Evolutionary conservation across 2,888 invertebrate species (phyloP).

Genomic region (Copidosoma aretas): DNA sequence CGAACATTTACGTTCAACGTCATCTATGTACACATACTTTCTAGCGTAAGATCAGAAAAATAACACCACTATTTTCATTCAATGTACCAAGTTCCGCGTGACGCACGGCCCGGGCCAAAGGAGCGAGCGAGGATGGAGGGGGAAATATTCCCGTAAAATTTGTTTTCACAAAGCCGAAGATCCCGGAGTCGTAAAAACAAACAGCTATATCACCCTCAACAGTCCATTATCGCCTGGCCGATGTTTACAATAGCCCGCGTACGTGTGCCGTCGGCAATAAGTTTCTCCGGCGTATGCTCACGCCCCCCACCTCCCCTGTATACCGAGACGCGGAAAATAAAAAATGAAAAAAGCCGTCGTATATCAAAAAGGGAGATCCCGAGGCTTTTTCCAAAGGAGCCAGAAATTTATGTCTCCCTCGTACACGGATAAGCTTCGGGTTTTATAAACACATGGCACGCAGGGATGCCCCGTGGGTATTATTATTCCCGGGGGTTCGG

Average conservation of each 20-base stretch:
- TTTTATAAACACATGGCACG: conserved; percentile 8
- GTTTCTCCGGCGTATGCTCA: background rate
- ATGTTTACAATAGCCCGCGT: background rate
- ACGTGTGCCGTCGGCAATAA: background rate
- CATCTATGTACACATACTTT: too few relatives aligned
- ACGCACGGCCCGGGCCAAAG: too few relatives aligned
- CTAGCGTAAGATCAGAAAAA: too few relatives aligned
- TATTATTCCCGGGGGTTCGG: conserved; percentile 9
- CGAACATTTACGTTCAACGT: too few relatives aligned
- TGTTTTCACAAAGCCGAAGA: background rate
- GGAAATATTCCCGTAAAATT: background rate
- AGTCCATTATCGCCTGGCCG: conserved; percentile 15
- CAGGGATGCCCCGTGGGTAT: conserved; percentile 26
- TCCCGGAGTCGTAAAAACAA: background rate
- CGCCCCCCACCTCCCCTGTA: background rate
- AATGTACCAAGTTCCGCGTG: too few relatives aligned
- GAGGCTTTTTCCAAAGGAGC: background rate
- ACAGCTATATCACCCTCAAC: background rate
- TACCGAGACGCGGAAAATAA: background rate
- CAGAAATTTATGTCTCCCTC: conserved; percentile 31
- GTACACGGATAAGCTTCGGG: conserved; percentile 29
- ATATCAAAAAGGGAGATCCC: conserved; percentile 18
- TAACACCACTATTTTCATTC: too few relatives aligned
- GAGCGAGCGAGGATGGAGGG: too few relatives aligned
- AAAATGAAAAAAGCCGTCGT: conserved; percentile 14